These are phyloP conservation scores for Cromileptes altivelis DNA, from an alignment of 2,113 vertebrate genomes.

Conservation along the genomic window DNA sequence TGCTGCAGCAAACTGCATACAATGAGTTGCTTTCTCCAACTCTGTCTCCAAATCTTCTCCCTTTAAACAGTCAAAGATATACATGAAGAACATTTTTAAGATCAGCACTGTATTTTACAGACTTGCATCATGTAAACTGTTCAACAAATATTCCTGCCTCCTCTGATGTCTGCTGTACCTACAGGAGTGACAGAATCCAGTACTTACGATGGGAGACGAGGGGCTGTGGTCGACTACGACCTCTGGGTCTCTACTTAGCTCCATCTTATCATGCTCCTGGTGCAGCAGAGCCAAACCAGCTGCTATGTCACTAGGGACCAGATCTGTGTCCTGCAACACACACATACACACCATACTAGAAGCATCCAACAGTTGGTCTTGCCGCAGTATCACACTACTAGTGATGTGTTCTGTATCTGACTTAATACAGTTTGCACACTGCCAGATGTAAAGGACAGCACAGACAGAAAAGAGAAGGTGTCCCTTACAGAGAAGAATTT, in stretches of 20 bases:
- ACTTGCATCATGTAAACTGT: neutral
- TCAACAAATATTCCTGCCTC: neutral
- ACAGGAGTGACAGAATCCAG: neutral
- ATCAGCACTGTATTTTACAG: neutral
- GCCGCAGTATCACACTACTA: neutral
- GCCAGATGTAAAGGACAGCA: neutral
- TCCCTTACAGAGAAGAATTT: conserved; percentile 91
- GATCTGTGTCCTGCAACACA: conserved; percentile 92
- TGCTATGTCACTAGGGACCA: conserved; percentile 96
- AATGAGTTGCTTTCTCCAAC: conserved; percentile 92
- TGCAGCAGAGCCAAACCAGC: conserved; percentile 95
- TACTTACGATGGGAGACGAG: conserved; percentile 85
- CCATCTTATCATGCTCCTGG: conserved; percentile 94
- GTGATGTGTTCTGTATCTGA: neutral
- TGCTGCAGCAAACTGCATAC: conserved; percentile 93
- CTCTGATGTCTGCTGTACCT: neutral
- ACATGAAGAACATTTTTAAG: neutral
- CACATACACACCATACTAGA: neutral
- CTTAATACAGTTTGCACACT: neutral
- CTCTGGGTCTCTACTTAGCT: conserved; percentile 86
- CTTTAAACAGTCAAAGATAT: conserved; percentile 71
- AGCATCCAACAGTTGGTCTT: neutral
- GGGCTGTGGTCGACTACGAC: conserved; percentile 84
- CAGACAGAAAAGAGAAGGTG: no score
- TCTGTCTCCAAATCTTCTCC: conserved; percentile 88